These are phyloP conservation scores for Podilymbus podiceps DNA, from an alignment of 2,113 vertebrate species.

Conservation along the genomic window DNA sequence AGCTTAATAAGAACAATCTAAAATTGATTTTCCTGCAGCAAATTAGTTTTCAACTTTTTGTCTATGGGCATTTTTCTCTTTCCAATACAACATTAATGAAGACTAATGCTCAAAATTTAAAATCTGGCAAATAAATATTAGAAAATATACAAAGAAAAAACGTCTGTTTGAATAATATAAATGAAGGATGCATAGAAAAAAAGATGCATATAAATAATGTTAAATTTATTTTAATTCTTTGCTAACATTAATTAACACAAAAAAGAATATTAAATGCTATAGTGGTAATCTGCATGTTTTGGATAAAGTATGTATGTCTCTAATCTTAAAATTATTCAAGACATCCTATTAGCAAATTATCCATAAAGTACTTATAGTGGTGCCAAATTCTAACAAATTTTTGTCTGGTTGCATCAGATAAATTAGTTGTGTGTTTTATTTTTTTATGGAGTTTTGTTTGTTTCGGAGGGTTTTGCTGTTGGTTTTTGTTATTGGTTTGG, in stretches of 20 bases:
- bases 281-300: neutral
- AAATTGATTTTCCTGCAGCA: constrained; percentile 32
- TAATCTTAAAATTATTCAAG: neutral
- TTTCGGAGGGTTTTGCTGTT: neutral
- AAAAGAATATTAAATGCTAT: neutral
- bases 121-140: neutral
- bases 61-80: constrained; percentile 27
- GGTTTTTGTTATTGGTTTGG: neutral
- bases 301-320: neutral
- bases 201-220: neutral
- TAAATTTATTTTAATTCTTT: neutral
- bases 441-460: neutral
- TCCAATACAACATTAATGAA: neutral
- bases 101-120: constrained; percentile 17
- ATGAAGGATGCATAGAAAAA: neutral
- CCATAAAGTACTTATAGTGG: neutral
- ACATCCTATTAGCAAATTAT: neutral
- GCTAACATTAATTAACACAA: neutral
- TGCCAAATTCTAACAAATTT: neutral
- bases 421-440: neutral
- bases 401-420: neutral
- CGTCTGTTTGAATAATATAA: neutral
- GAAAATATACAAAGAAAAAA: neutral
- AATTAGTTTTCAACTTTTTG: constrained; percentile 32
- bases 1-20: constrained; percentile 26